Evolutionary conservation across 2,888 invertebrate genomes (phyloP), one percentile per base, ranked within the genome.

Genomic region (Stomorhina lunata): DNA sequence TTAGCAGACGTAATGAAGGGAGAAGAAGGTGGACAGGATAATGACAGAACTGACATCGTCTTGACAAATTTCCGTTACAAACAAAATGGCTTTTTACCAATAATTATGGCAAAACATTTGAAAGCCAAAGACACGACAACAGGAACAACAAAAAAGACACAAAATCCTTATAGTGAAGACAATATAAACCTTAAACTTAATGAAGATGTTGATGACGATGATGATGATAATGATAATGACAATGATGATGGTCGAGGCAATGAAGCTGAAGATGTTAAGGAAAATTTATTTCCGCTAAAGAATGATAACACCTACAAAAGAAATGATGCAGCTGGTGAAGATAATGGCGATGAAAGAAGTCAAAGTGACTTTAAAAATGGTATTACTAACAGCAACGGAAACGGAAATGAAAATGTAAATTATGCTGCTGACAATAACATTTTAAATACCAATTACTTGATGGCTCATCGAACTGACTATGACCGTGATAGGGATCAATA

Each of bases 381-480:
- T 84, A 81, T 65, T 84, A 82, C 22, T 76, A 63, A 72, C 15
- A 48, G 68, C 29, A 29, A 50, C 65, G 77, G 53, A 57, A 75
- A 80, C 75, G 75, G 75, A 80, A 79, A 80, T 71, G 73, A 79
- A 77, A 78, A 55, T 73, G 71, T 80, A 48, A 71, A 78, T 80
- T 80, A 83, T 80, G 17, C 48, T 80, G 17, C 48, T 32, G 76
- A 71, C 29, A 80, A 76, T 71, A 75, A 55, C 15, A 73, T 40
- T 27, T 40, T 63, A 15, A 68, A 66, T 63, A 69, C 29, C 48
- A 79, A 82, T 76, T 69, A 81, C 45, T 34, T 69, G 20, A 72
- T 73, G 29, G 27, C 53, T 45, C 53, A 53, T 32, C 37, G 9
- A 12, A 37, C 2, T 29, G 4, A 65, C 48, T 61, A 29, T 12